These are phyloP conservation scores for Graptemys geographica DNA, from an alignment of 2,797 vertebrate genomes.

Conservation along the genomic window DNA sequence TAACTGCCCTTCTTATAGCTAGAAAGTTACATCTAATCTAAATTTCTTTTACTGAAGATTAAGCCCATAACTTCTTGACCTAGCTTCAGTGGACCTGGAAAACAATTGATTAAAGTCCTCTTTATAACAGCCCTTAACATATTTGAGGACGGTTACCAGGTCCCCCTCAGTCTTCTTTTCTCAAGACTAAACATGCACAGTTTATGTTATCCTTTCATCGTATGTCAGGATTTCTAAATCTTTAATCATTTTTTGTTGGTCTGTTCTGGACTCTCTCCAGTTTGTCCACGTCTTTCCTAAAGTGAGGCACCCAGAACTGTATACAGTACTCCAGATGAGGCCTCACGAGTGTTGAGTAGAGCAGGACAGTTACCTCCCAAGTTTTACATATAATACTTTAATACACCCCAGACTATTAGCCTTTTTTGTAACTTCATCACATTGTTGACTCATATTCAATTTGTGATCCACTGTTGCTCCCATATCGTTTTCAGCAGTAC, in stretches of 20 bases:
- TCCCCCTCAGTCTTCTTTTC: background rate
- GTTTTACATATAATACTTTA: background rate
- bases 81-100: background rate
- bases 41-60: background rate
- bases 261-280: background rate
- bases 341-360: background rate
- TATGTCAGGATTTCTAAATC: background rate
- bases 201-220: background rate
- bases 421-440: background rate
- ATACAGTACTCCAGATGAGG: background rate
- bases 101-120: background rate
- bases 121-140: background rate
- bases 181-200: background rate
- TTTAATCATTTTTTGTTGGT: background rate
- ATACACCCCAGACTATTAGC: background rate
- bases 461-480: background rate
- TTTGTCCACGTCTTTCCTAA: background rate
- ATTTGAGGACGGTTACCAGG: background rate
- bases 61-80: background rate
- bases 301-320: background rate
- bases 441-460: background rate
- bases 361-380: background rate
- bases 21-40: background rate
- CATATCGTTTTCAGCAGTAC: too few relatives aligned
- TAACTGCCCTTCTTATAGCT: background rate